These are phyloP conservation scores for Glandiceps talaboti DNA, from an alignment of 53 echinoderm and acorn worm genomes.

Conservation along the genomic window DNA sequence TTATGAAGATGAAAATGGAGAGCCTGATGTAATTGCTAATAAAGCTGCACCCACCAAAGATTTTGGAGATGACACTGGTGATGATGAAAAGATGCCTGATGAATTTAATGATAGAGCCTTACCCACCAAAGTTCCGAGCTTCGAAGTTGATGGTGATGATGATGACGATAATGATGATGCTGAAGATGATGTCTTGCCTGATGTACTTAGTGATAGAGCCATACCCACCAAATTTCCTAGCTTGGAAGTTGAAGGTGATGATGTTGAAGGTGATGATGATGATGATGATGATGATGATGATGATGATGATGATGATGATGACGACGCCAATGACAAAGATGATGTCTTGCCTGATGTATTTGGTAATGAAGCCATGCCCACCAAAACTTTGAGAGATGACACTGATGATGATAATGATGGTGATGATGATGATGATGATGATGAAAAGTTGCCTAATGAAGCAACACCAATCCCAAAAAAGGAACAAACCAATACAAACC, in stretches of 20 bases:
- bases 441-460: too few relatives aligned
- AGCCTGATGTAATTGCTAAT: neutral
- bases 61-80: neutral
- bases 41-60: neutral
- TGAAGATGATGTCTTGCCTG: too few relatives aligned
- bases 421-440: too few relatives aligned
- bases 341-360: neutral
- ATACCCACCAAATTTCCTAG: neutral
- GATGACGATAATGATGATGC: too few relatives aligned
- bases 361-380: neutral
- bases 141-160: neutral
- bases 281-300: too few relatives aligned
- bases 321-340: neutral
- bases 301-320: too few relatives aligned
- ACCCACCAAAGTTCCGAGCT: neutral
- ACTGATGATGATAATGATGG: neutral
- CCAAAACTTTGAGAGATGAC: neutral
- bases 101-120: neutral
- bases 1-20: too few relatives aligned
- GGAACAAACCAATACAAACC: neutral
- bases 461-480: too few relatives aligned
- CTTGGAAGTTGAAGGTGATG: too few relatives aligned
- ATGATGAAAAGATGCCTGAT: neutral
- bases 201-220: too few relatives aligned
- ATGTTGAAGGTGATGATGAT: too few relatives aligned